A percentile compares a stretch with the other conserved stretches of the same genome.
Evolutionary conservation across 2,888 invertebrate species (phyloP).

Genomic region (Trichopoda pennipes): DNA sequence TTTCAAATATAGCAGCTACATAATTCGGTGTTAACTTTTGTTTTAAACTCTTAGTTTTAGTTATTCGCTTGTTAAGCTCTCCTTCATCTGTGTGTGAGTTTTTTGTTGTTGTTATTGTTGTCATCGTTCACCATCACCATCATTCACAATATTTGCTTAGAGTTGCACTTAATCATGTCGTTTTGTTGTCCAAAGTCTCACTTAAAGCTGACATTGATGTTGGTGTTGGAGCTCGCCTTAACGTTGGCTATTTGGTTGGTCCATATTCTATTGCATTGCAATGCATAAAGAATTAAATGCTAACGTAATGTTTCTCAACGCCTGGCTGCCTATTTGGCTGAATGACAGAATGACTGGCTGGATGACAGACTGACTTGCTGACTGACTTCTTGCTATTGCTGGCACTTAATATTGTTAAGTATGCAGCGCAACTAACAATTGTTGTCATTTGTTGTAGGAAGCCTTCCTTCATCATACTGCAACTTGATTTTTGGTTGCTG

Average conservation of each 20-base stretch:
- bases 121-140: constrained; percentile 37
- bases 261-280: constrained; percentile 11
- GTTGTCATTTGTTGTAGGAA: constrained; percentile 42
- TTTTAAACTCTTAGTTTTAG: neutral
- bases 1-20: constrained; percentile 4
- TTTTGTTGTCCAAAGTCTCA: constrained; percentile 68
- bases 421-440: constrained; percentile 20
- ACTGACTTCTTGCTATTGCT: constrained; percentile 9
- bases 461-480: constrained; percentile 41
- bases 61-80: neutral
- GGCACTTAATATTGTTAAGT: constrained; percentile 35
- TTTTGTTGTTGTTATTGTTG: neutral
- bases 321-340: neutral
- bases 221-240: constrained; percentile 40
- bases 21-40: neutral
- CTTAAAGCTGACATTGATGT: constrained; percentile 66
- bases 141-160: constrained; percentile 69
- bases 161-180: constrained; percentile 69
- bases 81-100: neutral
- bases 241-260: constrained; percentile 29
- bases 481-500: neutral
- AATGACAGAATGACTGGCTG: neutral
- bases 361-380: neutral
- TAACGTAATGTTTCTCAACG: constrained; percentile 9
- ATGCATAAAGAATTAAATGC: constrained; percentile 27